Percentiles rank a stretch among this genome's conserved stretches.
Conservation (phyloP, 1,140 invertebrate genomes). For the Sitophilus oryzae region DNA sequence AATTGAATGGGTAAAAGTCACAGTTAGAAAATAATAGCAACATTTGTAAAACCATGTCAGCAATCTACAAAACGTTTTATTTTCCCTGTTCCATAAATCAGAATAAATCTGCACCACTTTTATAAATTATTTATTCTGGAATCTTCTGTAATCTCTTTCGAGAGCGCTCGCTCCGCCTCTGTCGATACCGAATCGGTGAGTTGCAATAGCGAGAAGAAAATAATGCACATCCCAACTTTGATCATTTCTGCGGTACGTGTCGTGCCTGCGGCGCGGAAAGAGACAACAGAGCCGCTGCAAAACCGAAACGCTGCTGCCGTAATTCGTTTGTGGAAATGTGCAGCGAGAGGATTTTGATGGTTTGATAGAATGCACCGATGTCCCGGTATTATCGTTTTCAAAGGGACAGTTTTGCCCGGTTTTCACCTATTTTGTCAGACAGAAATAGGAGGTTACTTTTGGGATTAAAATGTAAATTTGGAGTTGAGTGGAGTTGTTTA, state of each 20-base stretch:
- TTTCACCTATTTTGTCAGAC: too few relatives aligned
- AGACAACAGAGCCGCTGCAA: not conserved
- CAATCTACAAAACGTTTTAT: too few relatives aligned
- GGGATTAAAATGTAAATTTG: too few relatives aligned
- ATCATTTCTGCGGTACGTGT: slow-evolving; percentile 9
- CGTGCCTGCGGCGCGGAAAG: not conserved
- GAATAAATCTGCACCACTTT: too few relatives aligned
- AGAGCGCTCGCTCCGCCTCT: not conserved
- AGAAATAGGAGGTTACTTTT: too few relatives aligned
- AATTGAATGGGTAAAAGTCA: too few relatives aligned
- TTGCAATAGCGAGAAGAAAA: slow-evolving; percentile 6
- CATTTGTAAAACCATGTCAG: too few relatives aligned
- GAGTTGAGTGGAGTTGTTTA: too few relatives aligned
- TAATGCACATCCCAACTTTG: slow-evolving; percentile 7
- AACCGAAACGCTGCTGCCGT: not conserved
- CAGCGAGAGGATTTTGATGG: not conserved
- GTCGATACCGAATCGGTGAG: not conserved
- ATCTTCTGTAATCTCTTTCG: too few relatives aligned
- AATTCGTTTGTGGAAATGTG: slow-evolving; percentile 1
- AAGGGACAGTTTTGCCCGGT: slow-evolving; percentile 5
- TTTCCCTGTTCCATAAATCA: too few relatives aligned
- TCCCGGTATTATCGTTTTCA: not conserved
- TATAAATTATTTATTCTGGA: too few relatives aligned
- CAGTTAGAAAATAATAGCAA: too few relatives aligned
- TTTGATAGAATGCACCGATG: not conserved